A percentile compares a stretch with the other conserved stretches of the same genome.
These are phyloP conservation scores for Synergus itoensis DNA, from an alignment of 2,888 invertebrate genomes.

Conservation along the genomic window DNA sequence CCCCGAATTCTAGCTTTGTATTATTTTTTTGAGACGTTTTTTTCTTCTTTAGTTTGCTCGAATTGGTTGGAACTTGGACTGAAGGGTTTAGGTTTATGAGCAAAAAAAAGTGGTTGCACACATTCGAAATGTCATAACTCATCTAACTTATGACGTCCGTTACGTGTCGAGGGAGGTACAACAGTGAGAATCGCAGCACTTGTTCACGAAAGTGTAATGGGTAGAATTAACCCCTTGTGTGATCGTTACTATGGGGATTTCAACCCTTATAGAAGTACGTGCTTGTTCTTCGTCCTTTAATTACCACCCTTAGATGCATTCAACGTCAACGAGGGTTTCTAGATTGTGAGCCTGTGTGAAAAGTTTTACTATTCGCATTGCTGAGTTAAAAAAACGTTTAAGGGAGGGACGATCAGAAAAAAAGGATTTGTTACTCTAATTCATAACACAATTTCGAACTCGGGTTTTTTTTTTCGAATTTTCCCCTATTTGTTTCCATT, in stretches of 20 bases:
- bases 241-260: constrained; percentile 42
- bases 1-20: constrained; percentile 20
- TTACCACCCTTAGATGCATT: constrained; percentile 43
- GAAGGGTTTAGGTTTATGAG: constrained; percentile 48
- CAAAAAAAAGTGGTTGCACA: constrained; percentile 35
- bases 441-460: neutral
- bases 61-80: constrained; percentile 42
- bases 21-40: constrained; percentile 16
- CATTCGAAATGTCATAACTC: constrained; percentile 56
- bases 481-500: neutral
- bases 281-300: constrained; percentile 47
- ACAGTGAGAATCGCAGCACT: constrained; percentile 55
- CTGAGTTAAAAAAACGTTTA: neutral
- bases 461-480: too few species aligned
- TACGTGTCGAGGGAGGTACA: constrained; percentile 17
- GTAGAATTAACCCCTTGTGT: constrained; percentile 49
- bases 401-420: neutral
- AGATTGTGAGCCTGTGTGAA: constrained; percentile 5
- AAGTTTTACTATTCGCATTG: neutral
- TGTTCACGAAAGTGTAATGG: constrained; percentile 52
- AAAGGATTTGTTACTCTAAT: neutral
- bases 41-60: constrained; percentile 47
- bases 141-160: constrained; percentile 42
- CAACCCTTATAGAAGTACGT: constrained; percentile 44
- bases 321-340: neutral